phyloP scores from a whole-genome alignment of 1,140 invertebrate genomes.

The Uloborus diversus region DNA sequence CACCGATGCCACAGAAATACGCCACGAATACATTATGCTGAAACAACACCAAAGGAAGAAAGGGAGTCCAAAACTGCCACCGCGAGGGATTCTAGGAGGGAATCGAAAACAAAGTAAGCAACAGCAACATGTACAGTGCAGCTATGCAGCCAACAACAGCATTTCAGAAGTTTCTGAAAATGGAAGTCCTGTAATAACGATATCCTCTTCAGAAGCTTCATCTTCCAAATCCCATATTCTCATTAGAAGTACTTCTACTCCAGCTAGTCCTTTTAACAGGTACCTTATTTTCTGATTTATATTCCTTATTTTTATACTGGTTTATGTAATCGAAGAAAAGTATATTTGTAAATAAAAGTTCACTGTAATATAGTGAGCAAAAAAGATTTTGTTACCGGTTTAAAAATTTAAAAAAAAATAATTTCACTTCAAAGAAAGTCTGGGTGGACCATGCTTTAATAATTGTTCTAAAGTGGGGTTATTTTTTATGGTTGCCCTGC shows the following conservation, averaged over 20 bases:
- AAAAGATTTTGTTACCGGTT: too few relatives aligned
- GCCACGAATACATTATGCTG: slow-evolving; percentile 1
- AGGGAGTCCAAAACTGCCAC: slow-evolving; percentile 30
- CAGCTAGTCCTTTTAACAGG: slow-evolving; percentile 22
- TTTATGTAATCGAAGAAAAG: too few relatives aligned
- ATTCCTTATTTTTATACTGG: too few relatives aligned
- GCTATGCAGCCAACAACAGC: neutral
- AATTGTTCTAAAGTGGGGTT: too few relatives aligned
- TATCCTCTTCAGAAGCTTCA: neutral
- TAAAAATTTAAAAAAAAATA: too few relatives aligned
- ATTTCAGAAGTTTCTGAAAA: neutral
- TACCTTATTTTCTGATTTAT: too few relatives aligned
- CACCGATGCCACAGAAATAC: neutral
- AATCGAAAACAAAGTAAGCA: slow-evolving; percentile 30
- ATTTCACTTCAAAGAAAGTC: too few relatives aligned
- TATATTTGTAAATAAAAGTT: too few relatives aligned
- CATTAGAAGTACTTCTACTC: slow-evolving; percentile 37
- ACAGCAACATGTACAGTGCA: slow-evolving; percentile 1
- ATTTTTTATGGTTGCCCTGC: too few relatives aligned
- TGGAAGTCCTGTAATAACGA: slow-evolving; percentile 7
- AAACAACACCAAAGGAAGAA: slow-evolving; percentile 41
- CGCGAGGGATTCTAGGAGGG: neutral
- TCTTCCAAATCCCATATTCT: slow-evolving; percentile 19
- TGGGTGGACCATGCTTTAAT: too few relatives aligned
- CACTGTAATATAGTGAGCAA: too few relatives aligned